Percentiles rank a stretch among this genome's conserved stretches.
Conservation (phyloP, 1,140 invertebrate genomes). For the honey bee (Apis mellifera) region DNA sequence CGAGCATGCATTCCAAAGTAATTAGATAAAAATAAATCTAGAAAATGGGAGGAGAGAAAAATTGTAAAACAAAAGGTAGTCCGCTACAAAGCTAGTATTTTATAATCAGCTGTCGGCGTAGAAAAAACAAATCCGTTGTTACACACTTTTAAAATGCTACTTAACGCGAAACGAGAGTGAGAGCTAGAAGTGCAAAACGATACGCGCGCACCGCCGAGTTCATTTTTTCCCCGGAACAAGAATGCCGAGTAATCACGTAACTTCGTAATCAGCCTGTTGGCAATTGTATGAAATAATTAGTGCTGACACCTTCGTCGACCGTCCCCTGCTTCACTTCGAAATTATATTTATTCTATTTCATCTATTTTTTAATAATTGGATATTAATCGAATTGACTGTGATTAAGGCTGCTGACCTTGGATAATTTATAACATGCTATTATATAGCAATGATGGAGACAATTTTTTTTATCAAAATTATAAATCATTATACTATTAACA, state of each 20-base stretch:
- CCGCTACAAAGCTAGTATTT: slow-evolving; percentile 46
- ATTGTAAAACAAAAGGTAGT: slow-evolving; percentile 29
- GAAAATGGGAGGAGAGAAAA: not conserved
- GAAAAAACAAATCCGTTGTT: slow-evolving; percentile 32
- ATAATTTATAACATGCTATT: too few species aligned
- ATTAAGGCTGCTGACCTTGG: not conserved
- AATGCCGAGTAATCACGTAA: not conserved
- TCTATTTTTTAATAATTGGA: not conserved
- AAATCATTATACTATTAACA: too few species aligned
- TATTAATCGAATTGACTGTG: not conserved
- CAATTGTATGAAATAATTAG: slow-evolving; percentile 30
- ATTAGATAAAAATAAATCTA: slow-evolving; percentile 41
- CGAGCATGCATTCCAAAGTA: slow-evolving; percentile 60
- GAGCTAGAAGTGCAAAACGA: slow-evolving; percentile 22
- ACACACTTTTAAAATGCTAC: not conserved
- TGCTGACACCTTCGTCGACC: slow-evolving; percentile 31
- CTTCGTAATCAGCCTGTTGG: not conserved
- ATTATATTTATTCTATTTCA: not conserved
- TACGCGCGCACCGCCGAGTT: slow-evolving; percentile 8
- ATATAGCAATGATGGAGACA: too few species aligned
- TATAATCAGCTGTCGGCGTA: slow-evolving; percentile 55
- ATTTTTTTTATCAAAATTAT: too few species aligned
- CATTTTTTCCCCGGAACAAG: not conserved
- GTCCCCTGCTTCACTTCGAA: slow-evolving; percentile 6
- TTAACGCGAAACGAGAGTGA: slow-evolving; percentile 2